Evolutionary conservation across 2,888 invertebrate genomes (phyloP), one percentile per base, ranked within the genome.

Genomic region (Euplexia lucipara): DNA sequence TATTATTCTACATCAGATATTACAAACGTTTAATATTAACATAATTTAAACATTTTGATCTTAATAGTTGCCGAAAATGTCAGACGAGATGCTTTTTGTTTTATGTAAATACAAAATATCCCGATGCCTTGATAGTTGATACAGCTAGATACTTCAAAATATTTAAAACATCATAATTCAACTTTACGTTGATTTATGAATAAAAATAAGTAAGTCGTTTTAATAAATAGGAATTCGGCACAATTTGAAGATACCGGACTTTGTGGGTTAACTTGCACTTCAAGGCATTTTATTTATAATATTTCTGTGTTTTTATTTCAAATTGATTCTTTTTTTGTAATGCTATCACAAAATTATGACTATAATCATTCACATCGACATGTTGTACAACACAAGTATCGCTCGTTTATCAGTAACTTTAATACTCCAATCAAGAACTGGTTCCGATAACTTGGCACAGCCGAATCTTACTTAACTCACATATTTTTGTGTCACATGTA

Each of bases 401-500:
- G 64, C 68, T 81, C 76, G 62, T 74, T 77, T 73, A 80, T 79
- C 74, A 75, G 77, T 70, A 51, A 73, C 62, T 51, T 67, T 78
- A 65, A 63, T 66, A 78, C 68, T 64, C 65, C 73, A 75, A 81
- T 78, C 74, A 74, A 77, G 62, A 86, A 88, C 87, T 59, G 87
- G 87, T 88, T 85, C 52, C 67, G 81, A 77, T 82, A 78, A 81
- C 78, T 75, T 82, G 81, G 82, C 77, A 82, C 68, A 69, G 66
- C 68, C 79, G 68, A 79, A 83, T 84, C 70, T 82, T 84, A 82
- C 86, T 83, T 84, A 82, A 87, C 76, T 81, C 74, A 81, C 73
- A 82, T 83, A 82, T 83, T 86, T 86, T 86, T 81, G 81, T 88
- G 85, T 87, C 84, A 86, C 84, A 84, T 69, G 56, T 61, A 53